Base-by-base conservation (phyloP, 2,113 vertebrate species). In the Rhinogobius similis region DNA sequence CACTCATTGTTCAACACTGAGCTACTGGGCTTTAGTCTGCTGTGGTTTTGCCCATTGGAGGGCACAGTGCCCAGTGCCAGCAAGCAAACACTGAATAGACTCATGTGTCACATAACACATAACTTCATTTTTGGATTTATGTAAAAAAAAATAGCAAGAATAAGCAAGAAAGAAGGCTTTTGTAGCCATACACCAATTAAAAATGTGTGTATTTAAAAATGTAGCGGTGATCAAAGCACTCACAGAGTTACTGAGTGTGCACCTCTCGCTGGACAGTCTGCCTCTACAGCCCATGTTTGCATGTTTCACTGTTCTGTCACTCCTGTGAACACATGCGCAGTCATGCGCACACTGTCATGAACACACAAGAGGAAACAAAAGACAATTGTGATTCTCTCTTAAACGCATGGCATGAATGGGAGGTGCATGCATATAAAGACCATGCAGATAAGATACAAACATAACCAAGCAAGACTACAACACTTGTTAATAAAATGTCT, bases 1-100 rank as follows among this genome's bases (percentile, higher is more conserved):
- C 67, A 13, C 5, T 81, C 86, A 90, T 94, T 94, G 92, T 93
- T 91, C 55, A 2, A 59, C 23, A 52, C 86, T 93, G 91, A 94
- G 91, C 92, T 90, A 62, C 82, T 68, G 86, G 89, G 90, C 87
- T 92, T 93, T 93, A 88, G 79, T 67, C 52, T 27, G 53, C 76
- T 63, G 36, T 41, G 63, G 75, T 70, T 62, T 78, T 63, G 82
- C 77, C 83, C 82, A 80, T 76, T 63, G 63, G 52, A 90, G 90
- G 90, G 90, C 90, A 91, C 80, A 1, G 84, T 93, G 92, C 91
- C 92, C 89, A 85, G 80, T 90, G 85, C 59, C 73, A 74, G 68
- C 18, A 72, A 82, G 81, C 53, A 41, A 41, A 41, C 39, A 64
- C 70, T 70, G 68, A 48, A 75, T 70, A 71, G 66, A 76, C 80